Percentiles rank a stretch among this genome's conserved stretches.
These are phyloP conservation scores for Urophycis tenuis DNA, from an alignment of 2,797 vertebrate species.

Conservation along the genomic window DNA sequence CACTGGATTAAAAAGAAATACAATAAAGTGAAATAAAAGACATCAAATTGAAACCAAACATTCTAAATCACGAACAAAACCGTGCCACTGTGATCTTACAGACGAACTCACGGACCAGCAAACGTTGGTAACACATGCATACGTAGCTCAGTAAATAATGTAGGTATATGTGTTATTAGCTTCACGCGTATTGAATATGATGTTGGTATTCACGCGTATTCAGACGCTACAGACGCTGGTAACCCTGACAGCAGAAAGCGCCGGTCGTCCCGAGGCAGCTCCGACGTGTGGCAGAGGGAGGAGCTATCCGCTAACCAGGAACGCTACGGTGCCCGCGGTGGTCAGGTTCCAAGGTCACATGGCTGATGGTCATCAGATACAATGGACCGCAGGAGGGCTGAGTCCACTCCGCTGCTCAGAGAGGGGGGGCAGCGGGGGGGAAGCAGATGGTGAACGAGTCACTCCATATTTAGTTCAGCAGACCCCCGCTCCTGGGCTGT, in stretches of 20 bases:
- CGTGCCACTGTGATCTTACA: no score
- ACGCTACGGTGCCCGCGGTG: no score
- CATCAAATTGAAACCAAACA: no score
- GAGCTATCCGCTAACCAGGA: no score
- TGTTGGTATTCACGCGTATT: no score
- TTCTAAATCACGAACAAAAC: no score
- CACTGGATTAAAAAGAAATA: background rate
- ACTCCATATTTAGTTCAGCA: constrained; percentile 13
- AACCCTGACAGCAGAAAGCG: no score
- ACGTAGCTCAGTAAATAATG: background rate
- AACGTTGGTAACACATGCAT: no score
- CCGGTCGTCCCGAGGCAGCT: background rate
- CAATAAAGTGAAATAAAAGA: background rate
- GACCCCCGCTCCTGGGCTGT: constrained; percentile 7
- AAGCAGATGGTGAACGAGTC: constrained; percentile 22
- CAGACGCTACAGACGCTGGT: no score
- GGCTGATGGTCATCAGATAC: background rate
- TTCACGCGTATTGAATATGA: no score
- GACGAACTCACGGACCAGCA: no score
- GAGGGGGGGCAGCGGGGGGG: no score
- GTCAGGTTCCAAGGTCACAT: background rate
- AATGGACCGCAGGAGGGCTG: background rate
- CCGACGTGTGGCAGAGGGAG: background rate
- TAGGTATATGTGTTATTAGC: background rate
- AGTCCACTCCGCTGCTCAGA: background rate